Base-by-base conservation (phyloP, 2,113 vertebrate genomes). In the Rhea pennata region DNA sequence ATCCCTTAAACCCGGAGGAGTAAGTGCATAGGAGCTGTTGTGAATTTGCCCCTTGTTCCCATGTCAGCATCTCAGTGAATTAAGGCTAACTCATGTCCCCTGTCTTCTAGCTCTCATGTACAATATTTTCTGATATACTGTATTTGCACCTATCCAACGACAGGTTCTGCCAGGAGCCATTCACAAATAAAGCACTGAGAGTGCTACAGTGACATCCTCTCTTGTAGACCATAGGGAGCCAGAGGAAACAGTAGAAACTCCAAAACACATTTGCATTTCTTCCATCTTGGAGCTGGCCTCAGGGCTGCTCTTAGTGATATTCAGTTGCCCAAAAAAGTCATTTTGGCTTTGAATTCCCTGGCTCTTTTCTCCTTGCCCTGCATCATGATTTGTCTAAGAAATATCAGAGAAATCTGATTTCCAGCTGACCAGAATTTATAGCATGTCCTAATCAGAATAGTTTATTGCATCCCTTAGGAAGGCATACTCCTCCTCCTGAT, bases 81-180 rank as follows among this genome's bases (percentile, higher is more conserved):
- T 1, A 1, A 36, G 10, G 67, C 2, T 46, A 33, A 71, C 29
- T 24, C 22, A 15, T 17, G 7, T 3, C 3, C 2, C 4, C 4
- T 66, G 9, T 15, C 21, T 39, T 61, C 40, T 42, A 42, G 13
- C 5, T 76, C 12, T 88, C 42, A 42, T 58, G 64, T 40, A 11
- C 19, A 50, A 92, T 51, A 70, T 39, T 12, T 10, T 66, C 16
- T 33, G 5, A 39, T 48, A 51, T 3, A 58, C 4, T 22, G 29
- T 58, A 21, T 5, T 48, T 64, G 8, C 31, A 56, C 19, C 19
- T 9, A 74, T 58, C 13, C 33, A 58, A 4, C 22, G 12, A 26
- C 26, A 88, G 21, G 9, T 86, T 62, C 54, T 74, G 24, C 3
- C 8, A 61, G n/a, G 21, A 65, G 10, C 12, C 33, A 20, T 36